phyloP scores from a whole-genome alignment of 2,888 invertebrate species.

The Noctuana brunneofusca region DNA sequence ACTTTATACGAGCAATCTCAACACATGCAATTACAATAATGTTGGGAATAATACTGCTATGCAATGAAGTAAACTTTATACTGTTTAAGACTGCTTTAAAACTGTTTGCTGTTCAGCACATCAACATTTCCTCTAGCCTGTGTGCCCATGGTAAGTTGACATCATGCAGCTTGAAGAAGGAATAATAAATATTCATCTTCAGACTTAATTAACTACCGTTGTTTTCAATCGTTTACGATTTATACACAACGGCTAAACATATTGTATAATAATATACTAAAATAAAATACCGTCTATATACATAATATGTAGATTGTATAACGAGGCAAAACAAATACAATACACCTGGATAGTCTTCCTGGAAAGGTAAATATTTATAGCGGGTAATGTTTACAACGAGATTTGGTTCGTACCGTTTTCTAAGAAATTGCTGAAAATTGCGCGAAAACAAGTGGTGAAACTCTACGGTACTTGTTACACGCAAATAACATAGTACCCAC shows the following conservation, averaged over 20 bases:
- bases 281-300: background rate
- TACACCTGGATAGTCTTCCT: constrained; percentile 4
- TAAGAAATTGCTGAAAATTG: constrained; percentile 13
- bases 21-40: background rate
- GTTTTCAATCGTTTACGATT: no score
- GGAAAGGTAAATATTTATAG: constrained; percentile 9
- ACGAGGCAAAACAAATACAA: background rate
- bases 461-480: background rate
- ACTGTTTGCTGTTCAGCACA: no score
- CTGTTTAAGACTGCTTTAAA: no score
- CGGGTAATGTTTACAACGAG: constrained; percentile 5
- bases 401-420: constrained; percentile 10
- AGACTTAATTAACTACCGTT: no score
- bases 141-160: no score
- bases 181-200: no score
- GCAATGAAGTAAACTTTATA: background rate
- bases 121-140: no score
- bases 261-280: no score
- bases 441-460: constrained; percentile 6
- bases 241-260: no score
- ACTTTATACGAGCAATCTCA: background rate
- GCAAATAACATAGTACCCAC: background rate
- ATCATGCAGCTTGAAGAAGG: no score
- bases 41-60: background rate
- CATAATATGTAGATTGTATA: background rate